phyloP scores from a whole-genome alignment of 2,797 vertebrate species.

The Lagodon rhomboides region DNA sequence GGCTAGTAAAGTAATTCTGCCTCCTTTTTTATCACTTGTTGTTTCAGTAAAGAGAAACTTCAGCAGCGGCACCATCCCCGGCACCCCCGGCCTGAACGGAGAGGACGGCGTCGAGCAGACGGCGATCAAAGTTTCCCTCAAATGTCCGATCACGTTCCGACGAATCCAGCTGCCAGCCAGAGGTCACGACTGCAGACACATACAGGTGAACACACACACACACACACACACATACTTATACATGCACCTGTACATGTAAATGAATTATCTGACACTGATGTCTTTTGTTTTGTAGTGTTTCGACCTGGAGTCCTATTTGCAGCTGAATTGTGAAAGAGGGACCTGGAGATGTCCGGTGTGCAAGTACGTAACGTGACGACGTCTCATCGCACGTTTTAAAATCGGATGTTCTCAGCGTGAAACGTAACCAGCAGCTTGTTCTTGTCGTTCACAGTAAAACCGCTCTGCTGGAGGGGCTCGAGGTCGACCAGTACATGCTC shows the following conservation, averaged over 20 bases:
- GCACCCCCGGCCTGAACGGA: constrained; percentile 93
- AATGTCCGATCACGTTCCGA: constrained; percentile 97
- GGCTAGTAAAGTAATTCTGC: not conserved
- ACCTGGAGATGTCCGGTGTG: constrained; percentile 98
- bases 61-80: constrained; percentile 94
- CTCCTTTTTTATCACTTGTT: not conserved
- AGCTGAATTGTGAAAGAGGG: constrained; percentile 96
- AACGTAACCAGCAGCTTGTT: not conserved
- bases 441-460: constrained; percentile 89
- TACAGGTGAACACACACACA: constrained; percentile 82
- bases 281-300: constrained; percentile 88
- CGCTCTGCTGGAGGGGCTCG: constrained; percentile 93
- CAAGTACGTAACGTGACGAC: constrained; percentile 88
- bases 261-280: not conserved
- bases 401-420: not conserved
- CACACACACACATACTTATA: not conserved
- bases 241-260: no score
- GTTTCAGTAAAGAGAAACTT: constrained; percentile 95
- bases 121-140: constrained; percentile 96
- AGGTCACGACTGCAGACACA: constrained; percentile 95
- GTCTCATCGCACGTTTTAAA: not conserved
- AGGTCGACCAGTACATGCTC: constrained; percentile 98
- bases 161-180: constrained; percentile 96
- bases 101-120: constrained; percentile 98
- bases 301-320: constrained; percentile 96